phyloP scores from a whole-genome alignment of 2,797 vertebrate genomes.

The Chaenodraco wilsoni region DNA sequence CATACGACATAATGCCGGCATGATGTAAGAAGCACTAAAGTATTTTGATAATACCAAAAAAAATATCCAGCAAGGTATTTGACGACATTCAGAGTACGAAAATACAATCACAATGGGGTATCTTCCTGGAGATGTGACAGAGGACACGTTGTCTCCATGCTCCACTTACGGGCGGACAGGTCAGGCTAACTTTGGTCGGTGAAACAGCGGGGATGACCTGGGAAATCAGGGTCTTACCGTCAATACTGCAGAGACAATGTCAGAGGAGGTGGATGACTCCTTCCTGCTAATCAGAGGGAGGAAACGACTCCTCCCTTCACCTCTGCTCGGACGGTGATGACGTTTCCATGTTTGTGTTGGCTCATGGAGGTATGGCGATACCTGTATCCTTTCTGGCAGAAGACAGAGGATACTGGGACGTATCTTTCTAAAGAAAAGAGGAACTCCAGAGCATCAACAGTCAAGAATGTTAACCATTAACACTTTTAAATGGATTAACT shows the following conservation, averaged over 20 bases:
- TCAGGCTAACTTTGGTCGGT: constrained; percentile 57
- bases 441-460: constrained; percentile 33
- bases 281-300: constrained; percentile 75
- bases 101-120: constrained; percentile 46
- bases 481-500: constrained; percentile 18
- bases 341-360: constrained; percentile 80
- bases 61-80: constrained; percentile 35
- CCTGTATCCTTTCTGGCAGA: constrained; percentile 70
- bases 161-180: constrained; percentile 49
- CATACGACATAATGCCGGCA: background rate
- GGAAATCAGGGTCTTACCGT: constrained; percentile 76
- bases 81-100: constrained; percentile 45
- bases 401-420: constrained; percentile 25
- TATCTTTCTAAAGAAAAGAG: constrained; percentile 32
- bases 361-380: constrained; percentile 46
- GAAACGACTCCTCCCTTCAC: constrained; percentile 73
- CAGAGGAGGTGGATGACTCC: constrained; percentile 70
- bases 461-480: constrained; percentile 54
- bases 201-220: constrained; percentile 43
- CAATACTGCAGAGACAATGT: constrained; percentile 77
- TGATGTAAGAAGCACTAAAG: constrained; percentile 13
- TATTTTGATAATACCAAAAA: constrained; percentile 42
- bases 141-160: constrained; percentile 28
- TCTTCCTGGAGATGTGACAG: constrained; percentile 77
- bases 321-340: constrained; percentile 67